These are phyloP conservation scores for Microctenopoma lineatum DNA, from an alignment of 2,797 vertebrate species.

Conservation along the genomic window DNA sequence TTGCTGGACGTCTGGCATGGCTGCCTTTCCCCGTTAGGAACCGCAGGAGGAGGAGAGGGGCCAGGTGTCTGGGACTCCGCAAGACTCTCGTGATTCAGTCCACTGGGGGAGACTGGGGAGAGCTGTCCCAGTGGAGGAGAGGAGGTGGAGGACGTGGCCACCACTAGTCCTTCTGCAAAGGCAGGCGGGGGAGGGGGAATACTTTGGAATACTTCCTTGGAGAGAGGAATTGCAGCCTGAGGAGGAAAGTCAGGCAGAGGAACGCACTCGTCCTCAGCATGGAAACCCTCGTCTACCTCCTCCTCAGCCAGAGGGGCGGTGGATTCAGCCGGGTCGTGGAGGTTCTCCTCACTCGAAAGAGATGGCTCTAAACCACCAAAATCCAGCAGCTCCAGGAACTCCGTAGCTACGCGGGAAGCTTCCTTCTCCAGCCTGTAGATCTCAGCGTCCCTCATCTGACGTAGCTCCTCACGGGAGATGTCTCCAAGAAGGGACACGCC, in stretches of 20 bases:
- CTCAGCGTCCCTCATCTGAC: constrained; percentile 87
- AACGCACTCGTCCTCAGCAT: constrained; percentile 84
- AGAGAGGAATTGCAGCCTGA: constrained; percentile 65
- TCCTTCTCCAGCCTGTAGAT: constrained; percentile 91
- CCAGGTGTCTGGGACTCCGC: constrained; percentile 34
- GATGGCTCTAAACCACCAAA: constrained; percentile 88
- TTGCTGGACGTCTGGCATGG: constrained; percentile 33
- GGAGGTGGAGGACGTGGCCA: constrained; percentile 36
- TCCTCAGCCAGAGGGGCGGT: constrained; percentile 87
- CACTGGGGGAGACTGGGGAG: constrained; percentile 37
- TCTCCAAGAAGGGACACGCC: constrained; percentile 86
- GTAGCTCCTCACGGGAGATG: constrained; percentile 83
- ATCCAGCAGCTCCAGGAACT: constrained; percentile 92
- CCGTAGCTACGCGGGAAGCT: constrained; percentile 90
- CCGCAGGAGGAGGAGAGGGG: constrained; percentile 32
- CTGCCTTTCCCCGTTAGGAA: constrained; percentile 60
- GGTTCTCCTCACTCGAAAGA: constrained; percentile 87
- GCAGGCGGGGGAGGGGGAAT: constrained; percentile 82
- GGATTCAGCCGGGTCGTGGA: constrained; percentile 85
- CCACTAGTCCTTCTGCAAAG: constrained; percentile 75
- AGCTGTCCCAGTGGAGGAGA: constrained; percentile 35
- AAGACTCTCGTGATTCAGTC: constrained; percentile 29
- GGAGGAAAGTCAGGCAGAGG: constrained; percentile 78
- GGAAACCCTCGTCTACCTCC: constrained; percentile 89
- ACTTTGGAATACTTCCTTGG: constrained; percentile 76